Evolutionary conservation across 2,113 vertebrate species (phyloP).

Genomic region (Trogon surrucura): DNA sequence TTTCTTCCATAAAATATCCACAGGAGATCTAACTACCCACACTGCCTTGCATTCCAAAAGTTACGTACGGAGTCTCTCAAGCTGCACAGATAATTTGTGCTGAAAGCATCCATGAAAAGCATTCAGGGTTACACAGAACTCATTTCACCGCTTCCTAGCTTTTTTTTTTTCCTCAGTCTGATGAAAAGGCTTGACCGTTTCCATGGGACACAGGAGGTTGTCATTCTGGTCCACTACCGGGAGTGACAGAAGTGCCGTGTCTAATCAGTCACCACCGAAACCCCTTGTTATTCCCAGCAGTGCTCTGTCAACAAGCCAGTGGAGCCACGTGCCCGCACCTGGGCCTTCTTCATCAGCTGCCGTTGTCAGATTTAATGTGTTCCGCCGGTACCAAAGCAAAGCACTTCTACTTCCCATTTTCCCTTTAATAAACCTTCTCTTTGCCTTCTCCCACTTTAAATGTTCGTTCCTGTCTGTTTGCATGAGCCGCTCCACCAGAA

Average conservation of each 20-base stretch:
- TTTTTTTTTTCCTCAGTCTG: background rate
- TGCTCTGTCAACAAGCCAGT: background rate
- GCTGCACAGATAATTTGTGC: background rate
- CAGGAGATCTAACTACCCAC: background rate
- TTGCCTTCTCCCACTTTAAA: background rate
- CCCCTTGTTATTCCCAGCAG: background rate
- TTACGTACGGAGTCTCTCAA: background rate
- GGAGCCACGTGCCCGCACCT: background rate
- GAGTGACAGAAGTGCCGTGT: slow-evolving; percentile 66
- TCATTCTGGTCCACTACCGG: slow-evolving; percentile 26
- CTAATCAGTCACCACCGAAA: slow-evolving; percentile 35
- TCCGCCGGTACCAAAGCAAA: background rate
- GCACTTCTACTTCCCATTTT: background rate
- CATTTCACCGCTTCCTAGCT: background rate
- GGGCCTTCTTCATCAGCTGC: background rate
- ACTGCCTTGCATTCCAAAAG: background rate
- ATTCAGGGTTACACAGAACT: background rate
- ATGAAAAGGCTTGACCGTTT: background rate
- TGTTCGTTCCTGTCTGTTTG: background rate
- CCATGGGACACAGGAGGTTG: slow-evolving; percentile 23
- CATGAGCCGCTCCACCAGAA: background rate
- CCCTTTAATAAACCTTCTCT: background rate
- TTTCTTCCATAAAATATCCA: background rate
- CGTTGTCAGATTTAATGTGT: background rate
- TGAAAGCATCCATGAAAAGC: background rate